Evolutionary conservation across 1,140 invertebrate genomes (phyloP), one percentile per base, ranked within the genome.

Genomic region (Pseudomyrmex dendroicus): DNA sequence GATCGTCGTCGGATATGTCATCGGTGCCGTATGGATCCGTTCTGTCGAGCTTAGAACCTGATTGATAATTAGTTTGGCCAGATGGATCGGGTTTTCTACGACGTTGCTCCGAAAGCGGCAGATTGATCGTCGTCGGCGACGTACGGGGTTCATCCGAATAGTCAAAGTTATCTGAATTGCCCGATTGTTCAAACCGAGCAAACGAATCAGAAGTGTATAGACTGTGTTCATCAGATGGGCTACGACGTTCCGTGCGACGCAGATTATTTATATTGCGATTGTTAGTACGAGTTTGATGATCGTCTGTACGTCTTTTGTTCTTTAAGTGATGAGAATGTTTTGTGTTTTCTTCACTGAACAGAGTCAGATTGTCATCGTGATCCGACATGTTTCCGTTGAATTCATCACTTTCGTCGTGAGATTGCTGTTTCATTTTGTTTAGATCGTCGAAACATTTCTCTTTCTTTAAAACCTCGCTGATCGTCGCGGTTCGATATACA

Each of bases 361-460:
- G 10, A n/a, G 56, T 8, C 13, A 59, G 2, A 22, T 10, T 17
- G 2, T 62, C 61, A 62, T 13, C 10, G 17, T 46, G 59, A 62
- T 54, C n/a, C 12, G 48, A 13, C 20, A 0, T 54, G 15, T 1
- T 20, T 56, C 22, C 44, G 9, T 74, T 20, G 70, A 1, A 20
- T 9, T n/a, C 52, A 1, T 73, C 57, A 67, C 54, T 0, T 25
- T 0, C 25, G n/a, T 67, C 44, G 0, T 0, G n/a, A 92, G 20
- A 4, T 48, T 73, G 87, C 35, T 85, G 86, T 44, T 92, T 90
- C 22, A 91, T 59, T 3, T 92, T 89, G 5, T 84, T 20, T 35
- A 91, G 68, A 77, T 77, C 63, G 0, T 82, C 83, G 5, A 85
- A 74, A 73, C 94, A 95, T 56, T 93, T 90, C 66, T 94, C 92